These are phyloP conservation scores for Solenopsis fugax DNA, from an alignment of 1,140 invertebrate genomes.

Conservation along the genomic window DNA sequence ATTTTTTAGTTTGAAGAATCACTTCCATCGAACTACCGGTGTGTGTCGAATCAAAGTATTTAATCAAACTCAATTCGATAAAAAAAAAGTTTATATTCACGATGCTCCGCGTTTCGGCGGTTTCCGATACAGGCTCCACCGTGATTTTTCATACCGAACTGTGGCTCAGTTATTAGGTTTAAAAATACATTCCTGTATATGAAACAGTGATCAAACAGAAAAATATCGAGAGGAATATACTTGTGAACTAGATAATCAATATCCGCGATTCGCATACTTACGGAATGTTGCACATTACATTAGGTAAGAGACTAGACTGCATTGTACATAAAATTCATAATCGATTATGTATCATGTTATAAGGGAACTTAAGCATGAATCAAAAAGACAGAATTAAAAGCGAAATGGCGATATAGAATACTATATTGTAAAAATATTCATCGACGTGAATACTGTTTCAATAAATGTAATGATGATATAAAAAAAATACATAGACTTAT, in stretches of 20 bases:
- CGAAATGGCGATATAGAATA: slow-evolving; percentile 68
- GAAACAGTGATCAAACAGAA: slow-evolving; percentile 64
- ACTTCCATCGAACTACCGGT: not conserved
- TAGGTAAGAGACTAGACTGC: slow-evolving; percentile 70
- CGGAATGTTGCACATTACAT: slow-evolving; percentile 70
- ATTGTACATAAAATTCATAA: slow-evolving; percentile 80
- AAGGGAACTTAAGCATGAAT: slow-evolving; percentile 68
- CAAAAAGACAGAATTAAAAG: slow-evolving; percentile 58
- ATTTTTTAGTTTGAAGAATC: slow-evolving; percentile 20
- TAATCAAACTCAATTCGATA: slow-evolving; percentile 31
- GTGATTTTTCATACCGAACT: slow-evolving; percentile 37
- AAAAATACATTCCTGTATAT: slow-evolving; percentile 24
- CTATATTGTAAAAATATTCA: slow-evolving; percentile 80
- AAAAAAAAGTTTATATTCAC: slow-evolving; percentile 23
- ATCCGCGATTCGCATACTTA: slow-evolving; percentile 69
- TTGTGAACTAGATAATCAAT: slow-evolving; percentile 68
- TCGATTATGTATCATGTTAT: slow-evolving; percentile 79
- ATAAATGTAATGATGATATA: slow-evolving; percentile 83
- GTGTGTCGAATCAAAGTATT: slow-evolving; percentile 25
- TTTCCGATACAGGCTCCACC: not conserved
- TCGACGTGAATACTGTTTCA: slow-evolving; percentile 83
- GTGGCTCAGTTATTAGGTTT: slow-evolving; percentile 26
- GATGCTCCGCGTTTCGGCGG: slow-evolving; percentile 8
- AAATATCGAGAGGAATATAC: slow-evolving; percentile 67
- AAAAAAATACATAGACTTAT: slow-evolving; percentile 56